Percentiles rank a stretch among this genome's conserved stretches.
These are phyloP conservation scores for Ernsta delagoae DNA, from an alignment of 2,888 invertebrate genomes.

Conservation along the genomic window DNA sequence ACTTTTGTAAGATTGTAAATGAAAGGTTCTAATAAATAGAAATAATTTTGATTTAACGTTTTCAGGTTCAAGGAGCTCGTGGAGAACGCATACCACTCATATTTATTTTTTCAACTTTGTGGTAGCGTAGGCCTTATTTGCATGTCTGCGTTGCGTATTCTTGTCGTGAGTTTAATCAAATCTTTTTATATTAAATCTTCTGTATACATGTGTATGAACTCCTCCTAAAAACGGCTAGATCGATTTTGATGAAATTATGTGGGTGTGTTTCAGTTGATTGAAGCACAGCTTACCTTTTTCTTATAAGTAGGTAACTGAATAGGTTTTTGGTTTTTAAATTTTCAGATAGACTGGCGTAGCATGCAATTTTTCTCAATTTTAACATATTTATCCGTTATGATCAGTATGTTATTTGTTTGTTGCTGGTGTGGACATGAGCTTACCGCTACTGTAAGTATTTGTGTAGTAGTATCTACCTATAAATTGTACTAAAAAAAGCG, in stretches of 20 bases:
- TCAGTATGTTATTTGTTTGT: conserved; percentile 77
- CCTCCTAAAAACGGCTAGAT: no score
- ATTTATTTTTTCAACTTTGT: conserved; percentile 80
- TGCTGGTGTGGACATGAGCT: conserved; percentile 84
- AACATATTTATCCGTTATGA: conserved; percentile 74
- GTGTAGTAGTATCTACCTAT: no score
- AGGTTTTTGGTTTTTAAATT: background rate
- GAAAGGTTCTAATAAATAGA: no score
- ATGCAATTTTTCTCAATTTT: conserved; percentile 72
- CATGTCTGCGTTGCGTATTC: conserved; percentile 71
- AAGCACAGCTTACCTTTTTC: no score
- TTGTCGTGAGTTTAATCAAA: conserved; percentile 56
- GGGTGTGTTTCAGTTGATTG: no score
- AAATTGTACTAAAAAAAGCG: no score
- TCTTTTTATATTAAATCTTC: no score
- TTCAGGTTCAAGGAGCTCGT: conserved; percentile 73
- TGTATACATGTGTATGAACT: background rate
- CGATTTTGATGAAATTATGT: no score
- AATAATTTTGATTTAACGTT: conserved; percentile 26
- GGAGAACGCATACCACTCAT: conserved; percentile 77
- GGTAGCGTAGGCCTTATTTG: conserved; percentile 79
- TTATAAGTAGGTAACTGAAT: no score
- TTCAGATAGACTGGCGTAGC: conserved; percentile 69
- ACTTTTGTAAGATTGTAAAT: no score
- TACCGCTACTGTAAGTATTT: conserved; percentile 62